Evolutionary conservation across 2,797 vertebrate genomes (phyloP).

Genomic region (Sciaenops ocellatus): DNA sequence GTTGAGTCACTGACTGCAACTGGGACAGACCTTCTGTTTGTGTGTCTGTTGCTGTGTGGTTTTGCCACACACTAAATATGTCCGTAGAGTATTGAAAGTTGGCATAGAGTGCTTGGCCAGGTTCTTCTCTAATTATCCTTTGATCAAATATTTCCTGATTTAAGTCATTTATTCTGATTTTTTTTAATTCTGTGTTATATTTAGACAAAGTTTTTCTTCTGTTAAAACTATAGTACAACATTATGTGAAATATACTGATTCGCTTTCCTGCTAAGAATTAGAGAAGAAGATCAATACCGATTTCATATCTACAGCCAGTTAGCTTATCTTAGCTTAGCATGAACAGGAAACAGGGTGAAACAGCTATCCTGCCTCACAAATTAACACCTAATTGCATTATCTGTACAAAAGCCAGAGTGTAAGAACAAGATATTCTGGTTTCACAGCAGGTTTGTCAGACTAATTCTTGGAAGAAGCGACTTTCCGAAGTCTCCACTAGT

Average conservation of each 20-base stretch:
- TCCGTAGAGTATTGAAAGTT: background rate
- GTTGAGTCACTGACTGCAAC: constrained; percentile 47
- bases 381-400: no score
- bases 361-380: background rate
- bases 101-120: background rate
- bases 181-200: background rate
- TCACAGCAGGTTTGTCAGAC: background rate
- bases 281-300: background rate
- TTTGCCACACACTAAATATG: background rate
- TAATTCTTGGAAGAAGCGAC: background rate
- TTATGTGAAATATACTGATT: background rate
- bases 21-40: constrained; percentile 13
- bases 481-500: background rate
- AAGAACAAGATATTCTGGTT: background rate
- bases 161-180: no score
- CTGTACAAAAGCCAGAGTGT: background rate
- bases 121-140: background rate
- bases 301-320: background rate
- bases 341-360: background rate
- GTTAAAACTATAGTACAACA: background rate
- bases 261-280: background rate
- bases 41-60: background rate
- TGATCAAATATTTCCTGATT: background rate
- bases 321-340: background rate
- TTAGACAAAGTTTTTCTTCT: background rate